Base-by-base conservation (phyloP, 2,113 vertebrate species). In the Lucifuga dentata region DNA sequence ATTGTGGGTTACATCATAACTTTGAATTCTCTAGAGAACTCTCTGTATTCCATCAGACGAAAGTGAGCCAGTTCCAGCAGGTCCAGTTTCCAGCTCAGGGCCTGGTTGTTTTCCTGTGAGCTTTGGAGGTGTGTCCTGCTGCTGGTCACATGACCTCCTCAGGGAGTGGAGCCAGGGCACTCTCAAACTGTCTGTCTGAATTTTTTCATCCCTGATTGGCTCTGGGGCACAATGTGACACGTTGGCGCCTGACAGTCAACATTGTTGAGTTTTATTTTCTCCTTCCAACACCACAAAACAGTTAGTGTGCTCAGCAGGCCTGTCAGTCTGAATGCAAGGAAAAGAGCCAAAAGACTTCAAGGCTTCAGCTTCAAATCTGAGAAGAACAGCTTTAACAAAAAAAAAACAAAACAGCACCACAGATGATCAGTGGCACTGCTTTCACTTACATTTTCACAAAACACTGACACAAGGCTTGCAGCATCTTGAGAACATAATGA, bases 181-280 rank as follows among this genome's bases (percentile, higher is more conserved):
- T 48, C 48, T 51, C 29, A 29, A 32, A 10, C 51, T 29, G 57
- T 13, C 68, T 44, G 35, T 45, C 48, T 50, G 45, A 71, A 68
- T 78, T 83, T 56, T 65, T 69, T 74, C 29, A 40, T 3, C 44
- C 67, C 39, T 43, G 65, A 75, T 70, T 75, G 70, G 70, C 20
- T 62, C 10, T 41, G 57, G 39, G 43, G 35, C 32, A 72, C 58
- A 48, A 26, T 68, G 64, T 68, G 40, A 73, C 53, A 63, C 44
- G 19, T 17, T 44, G 32, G 56, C 36, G 49, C 20, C 49, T 74
- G 51, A 48, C 29, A 64, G 41, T 59, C 44, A 58, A 49, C 38
- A 52, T 26, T 70, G 39, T 62, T 38, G 9, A 29, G 19, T 16
- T 67, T 21, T 11, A 45, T 52, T 50, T 50, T 29, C 11, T 12